Base-by-base conservation (phyloP, 2,888 invertebrate genomes). In the Steromphala cineraria region DNA sequence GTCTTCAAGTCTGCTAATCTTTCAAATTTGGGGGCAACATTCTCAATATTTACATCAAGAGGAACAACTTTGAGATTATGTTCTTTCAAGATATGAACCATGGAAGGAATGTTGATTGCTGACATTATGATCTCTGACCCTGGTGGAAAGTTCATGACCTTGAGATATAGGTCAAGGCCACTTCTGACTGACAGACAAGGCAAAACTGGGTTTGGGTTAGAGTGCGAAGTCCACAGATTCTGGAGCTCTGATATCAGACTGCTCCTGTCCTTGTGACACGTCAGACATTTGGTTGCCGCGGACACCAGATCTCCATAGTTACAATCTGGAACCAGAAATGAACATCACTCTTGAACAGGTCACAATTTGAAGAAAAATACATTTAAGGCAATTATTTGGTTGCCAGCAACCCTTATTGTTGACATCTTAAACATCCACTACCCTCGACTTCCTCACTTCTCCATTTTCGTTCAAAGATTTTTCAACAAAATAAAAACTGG, bases 81-180 rank as follows among this genome's bases (percentile, higher is more conserved):
- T 71, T 90, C 89, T 77, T 87, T 86, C 0, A 93, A 87, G 31
- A 94, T 89, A 2, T 80, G 81, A 0, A 89, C 87, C 92, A 94
- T 92, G 83, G 91, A 92, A 7, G 93, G 93, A 80, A 94, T 94
- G 86, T 94, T 94, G 28, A 94, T 89, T 46, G 93, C 93, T 3
- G 93, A 92, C 92, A 94, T 92, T 75, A 94, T 92, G 79, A 94
- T 86, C 85, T 94, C 93, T 76, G 93, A 93, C 52, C 92, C 93
- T n/a, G 85, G 84, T 4, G 92, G 92, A 83, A 92, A 94, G 46
- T 88, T 84, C 84, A 87, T 90, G 31, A 89, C 90, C 81, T 84
- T 84, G 31, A 92, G 86, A 78, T 87, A 92, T 24, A 92, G 86
- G 84, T 93, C 92, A 82, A 93, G 87, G 55, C 88, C 91, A 81